phyloP scores from a whole-genome alignment of 2,888 invertebrate genomes.

The Euplexia lucipara region DNA sequence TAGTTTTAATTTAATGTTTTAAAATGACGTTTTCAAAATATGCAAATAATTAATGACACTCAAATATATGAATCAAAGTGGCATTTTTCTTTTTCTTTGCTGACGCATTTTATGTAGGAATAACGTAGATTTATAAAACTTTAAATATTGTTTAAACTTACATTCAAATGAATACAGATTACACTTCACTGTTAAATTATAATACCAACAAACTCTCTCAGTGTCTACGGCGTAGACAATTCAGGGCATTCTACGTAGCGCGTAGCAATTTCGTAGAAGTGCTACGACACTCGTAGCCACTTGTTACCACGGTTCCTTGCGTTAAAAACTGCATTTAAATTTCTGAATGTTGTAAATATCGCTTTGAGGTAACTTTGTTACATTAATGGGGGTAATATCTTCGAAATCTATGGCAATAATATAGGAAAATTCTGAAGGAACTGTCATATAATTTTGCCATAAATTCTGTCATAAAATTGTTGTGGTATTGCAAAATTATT shows the following conservation, averaged over 20 bases:
- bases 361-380: constrained; percentile 44
- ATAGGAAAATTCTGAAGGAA: constrained; percentile 8
- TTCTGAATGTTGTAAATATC: constrained; percentile 32
- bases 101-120: not conserved
- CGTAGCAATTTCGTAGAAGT: constrained; percentile 48
- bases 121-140: constrained; percentile 2
- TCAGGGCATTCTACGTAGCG: constrained; percentile 35
- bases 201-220: not conserved
- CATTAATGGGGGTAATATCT: constrained; percentile 34
- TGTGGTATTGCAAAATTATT: constrained; percentile 18
- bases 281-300: constrained; percentile 52
- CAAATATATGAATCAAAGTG: not conserved
- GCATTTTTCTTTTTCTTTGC: not conserved
- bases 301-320: constrained; percentile 36
- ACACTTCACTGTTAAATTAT: constrained; percentile 1
- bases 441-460: constrained; percentile 17
- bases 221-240: constrained; percentile 19
- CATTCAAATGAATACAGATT: not conserved
- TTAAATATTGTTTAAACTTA: constrained; percentile 9
- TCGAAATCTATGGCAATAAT: constrained; percentile 28
- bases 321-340: constrained; percentile 53
- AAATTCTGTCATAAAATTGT: constrained; percentile 35
- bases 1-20: too few species aligned
- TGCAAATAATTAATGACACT: not conserved
- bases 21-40: too few species aligned